Evolutionary conservation across 1,140 invertebrate species (phyloP).

Genomic region (Drosophila hydei): DNA sequence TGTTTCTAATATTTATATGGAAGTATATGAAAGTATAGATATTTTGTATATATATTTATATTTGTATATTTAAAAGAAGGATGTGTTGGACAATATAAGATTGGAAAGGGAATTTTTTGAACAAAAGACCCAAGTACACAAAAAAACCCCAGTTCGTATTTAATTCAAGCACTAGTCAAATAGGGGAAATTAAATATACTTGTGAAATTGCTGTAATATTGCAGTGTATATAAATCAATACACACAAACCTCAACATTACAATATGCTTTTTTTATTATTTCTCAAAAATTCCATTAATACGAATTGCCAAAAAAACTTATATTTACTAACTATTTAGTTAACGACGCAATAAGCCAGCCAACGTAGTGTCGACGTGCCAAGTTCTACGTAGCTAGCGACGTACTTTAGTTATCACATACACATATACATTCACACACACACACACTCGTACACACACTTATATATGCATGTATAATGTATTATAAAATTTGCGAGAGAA

Average conservation of each 20-base stretch:
- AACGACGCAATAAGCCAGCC: slow-evolving; percentile 31
- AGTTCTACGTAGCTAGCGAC: slow-evolving; percentile 38
- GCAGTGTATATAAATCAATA: background rate
- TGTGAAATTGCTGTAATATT: background rate
- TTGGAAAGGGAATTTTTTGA: too few species aligned
- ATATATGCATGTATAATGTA: background rate
- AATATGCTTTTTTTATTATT: background rate
- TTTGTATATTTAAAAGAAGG: too few species aligned
- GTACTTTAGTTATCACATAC: slow-evolving; percentile 42
- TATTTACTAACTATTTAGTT: slow-evolving; percentile 28
- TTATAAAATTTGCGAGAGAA: slow-evolving; percentile 44
- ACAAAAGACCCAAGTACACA: too few species aligned
- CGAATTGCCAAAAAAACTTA: background rate
- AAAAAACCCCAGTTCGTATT: too few species aligned
- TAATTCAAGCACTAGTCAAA: background rate
- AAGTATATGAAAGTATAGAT: background rate
- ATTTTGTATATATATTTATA: too few species aligned
- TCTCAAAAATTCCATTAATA: slow-evolving; percentile 4
- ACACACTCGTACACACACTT: too few species aligned
- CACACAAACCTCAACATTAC: background rate
- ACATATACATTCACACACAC: slow-evolving; percentile 1
- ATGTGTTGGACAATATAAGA: too few species aligned
- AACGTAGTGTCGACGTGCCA: slow-evolving; percentile 39
- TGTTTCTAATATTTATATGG: background rate
- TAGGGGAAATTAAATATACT: background rate